Base-by-base conservation (phyloP, 1,140 invertebrate genomes). In the Trachelipus rathkii region DNA sequence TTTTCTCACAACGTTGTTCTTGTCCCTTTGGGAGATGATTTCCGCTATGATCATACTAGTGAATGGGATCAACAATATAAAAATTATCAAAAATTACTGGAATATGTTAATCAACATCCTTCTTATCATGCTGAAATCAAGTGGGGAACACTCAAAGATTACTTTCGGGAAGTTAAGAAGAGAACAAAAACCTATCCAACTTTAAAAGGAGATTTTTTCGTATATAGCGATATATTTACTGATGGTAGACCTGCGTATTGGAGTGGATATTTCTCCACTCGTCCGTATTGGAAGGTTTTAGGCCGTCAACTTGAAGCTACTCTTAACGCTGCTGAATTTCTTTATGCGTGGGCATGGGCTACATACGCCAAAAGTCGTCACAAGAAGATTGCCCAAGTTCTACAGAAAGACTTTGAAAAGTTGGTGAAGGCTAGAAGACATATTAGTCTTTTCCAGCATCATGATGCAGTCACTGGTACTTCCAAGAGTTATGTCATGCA, bases 381-480 rank as follows among this genome's bases (percentile, higher is more conserved):
- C 44, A 69, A 68, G 21, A 68, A 75, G n/a, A 79, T 78, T 46
- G 60, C 77, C 9, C 92, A 93, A 84, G 86, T 92, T 0, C 88
- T 94, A 70, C 93, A 93, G 80, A 90, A 92, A 75, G 91, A 92
- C 82, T 95, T 93, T 82, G 92, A 93, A 82, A 91, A 92, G 78
- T 84, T 96, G 46, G 90, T 92, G 3, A 88, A 88, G 23, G 92
- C 93, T 0, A 86, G 93, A 73, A 86, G 92, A 70, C 90, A 91
- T 84, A 85, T 98, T 69, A 95, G 91, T 0, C 86, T 98, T 2
- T 98, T 97, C 83, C 95, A 98, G 84, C 96, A 98, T 85, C 96
- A 98, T 84, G 96, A 98, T 83, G 96, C 94, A 8, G 96, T 97
- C 33, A 97, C 96, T 0, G 96, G 96, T 0, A 98, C 95, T 0